These are phyloP conservation scores for Ptychoptera contaminata DNA, from an alignment of 2,888 invertebrate genomes.

Conservation along the genomic window DNA sequence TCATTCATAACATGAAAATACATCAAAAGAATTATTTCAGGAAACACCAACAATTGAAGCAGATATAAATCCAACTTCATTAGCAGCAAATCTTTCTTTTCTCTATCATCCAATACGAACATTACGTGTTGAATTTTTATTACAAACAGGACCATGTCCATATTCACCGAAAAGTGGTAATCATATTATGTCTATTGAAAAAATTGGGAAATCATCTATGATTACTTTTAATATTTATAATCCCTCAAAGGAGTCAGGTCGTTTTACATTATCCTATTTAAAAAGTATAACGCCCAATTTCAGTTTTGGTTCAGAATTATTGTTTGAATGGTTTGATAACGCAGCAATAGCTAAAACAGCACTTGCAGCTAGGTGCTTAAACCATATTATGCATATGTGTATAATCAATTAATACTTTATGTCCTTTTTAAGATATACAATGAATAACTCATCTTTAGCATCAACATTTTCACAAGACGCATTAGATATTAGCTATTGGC, in stretches of 20 bases:
- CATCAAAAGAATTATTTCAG: slow-evolving; percentile 12
- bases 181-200: slow-evolving; percentile 21
- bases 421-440: slow-evolving; percentile 16
- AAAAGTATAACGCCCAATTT: slow-evolving; percentile 21
- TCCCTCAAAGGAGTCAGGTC: slow-evolving; percentile 19
- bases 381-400: too few relatives aligned
- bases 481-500: slow-evolving; percentile 28
- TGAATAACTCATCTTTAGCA: slow-evolving; percentile 21
- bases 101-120: slow-evolving; percentile 21
- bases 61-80: slow-evolving; percentile 26
- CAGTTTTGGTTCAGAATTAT: slow-evolving; percentile 23
- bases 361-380: slow-evolving; percentile 17
- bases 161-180: slow-evolving; percentile 12
- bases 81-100: slow-evolving; percentile 24
- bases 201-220: slow-evolving; percentile 19
- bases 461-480: slow-evolving; percentile 23
- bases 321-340: slow-evolving; percentile 23
- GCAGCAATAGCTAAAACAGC: slow-evolving; percentile 18
- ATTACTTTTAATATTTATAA: slow-evolving; percentile 23
- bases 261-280: slow-evolving; percentile 23
- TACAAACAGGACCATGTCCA: slow-evolving; percentile 16
- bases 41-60: slow-evolving; percentile 25
- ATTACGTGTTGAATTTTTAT: slow-evolving; percentile 15
- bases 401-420: too few relatives aligned
- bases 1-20: not conserved